Evolutionary conservation across 92 coral and sea anemone genomes (phyloP), one percentile per base, ranked within the genome.

Genomic region (Zoanthus solanderi): DNA sequence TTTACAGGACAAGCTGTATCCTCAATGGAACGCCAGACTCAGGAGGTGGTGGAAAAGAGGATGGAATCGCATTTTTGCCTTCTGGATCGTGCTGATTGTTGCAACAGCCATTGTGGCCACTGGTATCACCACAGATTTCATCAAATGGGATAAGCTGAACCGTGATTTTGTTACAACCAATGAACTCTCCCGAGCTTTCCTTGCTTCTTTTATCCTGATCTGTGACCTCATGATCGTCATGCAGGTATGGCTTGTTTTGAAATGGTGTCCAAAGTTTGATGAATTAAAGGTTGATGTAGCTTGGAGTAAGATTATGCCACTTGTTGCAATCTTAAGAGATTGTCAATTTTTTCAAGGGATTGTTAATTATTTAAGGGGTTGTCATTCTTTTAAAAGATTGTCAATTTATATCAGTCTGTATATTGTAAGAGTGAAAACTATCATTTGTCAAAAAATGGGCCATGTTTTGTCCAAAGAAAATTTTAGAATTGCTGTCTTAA

Each of bases 111-210:
- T 97, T 75, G 99, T 97, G 4, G 98, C 99, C 52, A 91, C 99
- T 14, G 99, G 95, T 8, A 95, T 97, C 37, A 94, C 93, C 52
- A 92, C 96, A 11, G 97, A 97, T 60, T 97, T 89, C 76, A 78
- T 97, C 73, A 73, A 89, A 52, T 97, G 99, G 99, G 99, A 97
- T 68, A 48, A 74, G 10, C 85, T 94, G 16, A 97, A 97, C 78
- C 82, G 94, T 18, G 98, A 95, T 78, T 94, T 97, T 86, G 99
- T 97, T 1, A 87, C 98, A 47, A 94, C 99, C 47, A 97, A 97
- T 67, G 99, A 97, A 71, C 88, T 97, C 60, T 95, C 98, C 28
- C 94, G 99, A 10, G 99, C 99, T n/a, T 95, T 97, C 78, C 92
- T 97, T 67, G 98, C 99, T 5, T 93, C 99, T 0, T 81, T 92